Conservation (phyloP, 2,797 vertebrate genomes). For the Poecilia picta region DNA sequence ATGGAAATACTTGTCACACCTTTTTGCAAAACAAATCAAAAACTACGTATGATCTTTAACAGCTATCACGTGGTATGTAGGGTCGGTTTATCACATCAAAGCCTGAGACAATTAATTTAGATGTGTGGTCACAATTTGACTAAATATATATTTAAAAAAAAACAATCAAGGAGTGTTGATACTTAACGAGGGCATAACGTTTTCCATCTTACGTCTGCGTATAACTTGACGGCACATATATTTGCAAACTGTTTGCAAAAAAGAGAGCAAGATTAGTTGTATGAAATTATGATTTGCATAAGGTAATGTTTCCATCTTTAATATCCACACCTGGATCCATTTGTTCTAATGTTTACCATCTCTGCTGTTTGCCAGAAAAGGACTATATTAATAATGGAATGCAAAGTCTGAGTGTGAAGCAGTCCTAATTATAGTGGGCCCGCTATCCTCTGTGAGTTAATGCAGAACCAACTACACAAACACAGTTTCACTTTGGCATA, state of each 20-base stretch:
- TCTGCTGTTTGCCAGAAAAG: slow-evolving; percentile 41
- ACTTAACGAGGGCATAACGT: background rate
- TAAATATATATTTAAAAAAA: background rate
- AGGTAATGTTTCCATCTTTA: slow-evolving; percentile 35
- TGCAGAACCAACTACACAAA: slow-evolving; percentile 32
- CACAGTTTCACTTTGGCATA: slow-evolving; percentile 30
- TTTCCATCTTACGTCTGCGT: background rate
- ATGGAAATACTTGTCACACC: background rate
- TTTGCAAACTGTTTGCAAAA: background rate
- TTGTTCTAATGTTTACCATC: slow-evolving; percentile 52
- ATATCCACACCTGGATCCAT: slow-evolving; percentile 52
- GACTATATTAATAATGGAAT: slow-evolving; percentile 61
- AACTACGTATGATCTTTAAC: background rate
- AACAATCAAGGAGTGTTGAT: background rate
- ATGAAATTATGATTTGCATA: slow-evolving; percentile 22
- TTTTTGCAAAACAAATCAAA: background rate
- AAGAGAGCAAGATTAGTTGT: slow-evolving; percentile 1
- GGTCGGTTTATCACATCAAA: background rate
- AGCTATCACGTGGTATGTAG: background rate
- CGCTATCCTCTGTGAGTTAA: slow-evolving; percentile 30
- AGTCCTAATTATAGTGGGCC: slow-evolving; percentile 57
- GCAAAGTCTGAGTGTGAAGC: slow-evolving; percentile 33
- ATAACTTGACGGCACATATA: background rate
- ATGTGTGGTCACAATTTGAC: background rate
- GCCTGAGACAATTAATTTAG: background rate